Evolutionary conservation across 1,140 invertebrate species (phyloP), one percentile per base, ranked within the genome.

Genomic region (Cyclina sinensis): DNA sequence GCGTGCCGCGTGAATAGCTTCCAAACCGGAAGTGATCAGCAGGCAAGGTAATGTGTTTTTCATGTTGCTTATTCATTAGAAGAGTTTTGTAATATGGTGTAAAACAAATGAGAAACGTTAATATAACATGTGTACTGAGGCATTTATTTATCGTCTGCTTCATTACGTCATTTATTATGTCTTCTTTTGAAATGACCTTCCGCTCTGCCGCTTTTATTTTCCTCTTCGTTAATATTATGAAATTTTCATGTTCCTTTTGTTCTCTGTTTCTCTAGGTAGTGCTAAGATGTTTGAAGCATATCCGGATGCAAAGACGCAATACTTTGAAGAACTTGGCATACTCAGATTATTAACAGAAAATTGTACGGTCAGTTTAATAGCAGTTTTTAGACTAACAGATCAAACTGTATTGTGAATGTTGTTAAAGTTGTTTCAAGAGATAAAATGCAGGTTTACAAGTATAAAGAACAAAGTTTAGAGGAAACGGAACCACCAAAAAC

Each of bases 61-160:
- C 85, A 87, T 87, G 85, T 87, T 78, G 57, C 74, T 87, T 62
- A 80, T 87, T 87, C 85, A 87, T 87, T 87, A 87, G 85, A 79
- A 79, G 85, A 80, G 43, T 43, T 87, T 87, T 87, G 85, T 87
- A 79, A 78, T 87, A 78, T 51, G 70, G 85, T 79, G 74, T 79
- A 78, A 65, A 87, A 87, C 85, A 87, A 87, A 87, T 87, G 85
- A 87, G 85, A 87, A 87, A 80, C n/a, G 74, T 46, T 87, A 87
- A 87, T 87, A 79, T 65, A 79, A 87, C 85, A 87, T 80, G 85
- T 87, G 85, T 87, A 68, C 57, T 87, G 85, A 51, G 68, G 46
- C 85, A 80, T 87, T 79, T 79, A 80, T 87, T 87, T 79, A 87
- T 87, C 78, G 85, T 84, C 30, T 70, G 62, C 59, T 37, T 84